Conservation (phyloP, 2,113 vertebrate species). For the Chaetura pelagica region DNA sequence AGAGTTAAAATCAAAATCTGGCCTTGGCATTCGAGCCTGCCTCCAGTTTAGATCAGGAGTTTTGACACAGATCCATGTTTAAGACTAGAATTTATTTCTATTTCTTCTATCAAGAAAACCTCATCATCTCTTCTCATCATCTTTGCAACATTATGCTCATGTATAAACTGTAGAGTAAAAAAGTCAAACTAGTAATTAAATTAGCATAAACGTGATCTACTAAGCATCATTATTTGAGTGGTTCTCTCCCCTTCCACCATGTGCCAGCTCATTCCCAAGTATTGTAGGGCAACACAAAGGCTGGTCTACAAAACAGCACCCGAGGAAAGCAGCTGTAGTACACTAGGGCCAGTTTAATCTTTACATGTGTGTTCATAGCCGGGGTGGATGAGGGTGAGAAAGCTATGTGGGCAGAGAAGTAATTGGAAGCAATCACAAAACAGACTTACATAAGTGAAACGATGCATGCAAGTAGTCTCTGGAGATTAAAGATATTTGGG, state of each 20-base stretch:
- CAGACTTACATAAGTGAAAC: slow-evolving; percentile 57
- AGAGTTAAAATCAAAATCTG: not conserved
- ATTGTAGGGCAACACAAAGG: slow-evolving; percentile 5
- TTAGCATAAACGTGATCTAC: not conserved
- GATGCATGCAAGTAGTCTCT: slow-evolving; percentile 55
- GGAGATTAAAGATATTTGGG: slow-evolving; percentile 72
- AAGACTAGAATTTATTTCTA: not conserved
- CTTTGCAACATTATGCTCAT: not conserved
- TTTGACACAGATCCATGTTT: not conserved
- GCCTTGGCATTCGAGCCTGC: not conserved
- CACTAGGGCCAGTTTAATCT: not conserved
- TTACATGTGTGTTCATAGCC: not conserved
- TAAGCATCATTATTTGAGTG: not conserved
- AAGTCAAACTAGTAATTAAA: not conserved
- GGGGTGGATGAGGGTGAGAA: slow-evolving; percentile 9
- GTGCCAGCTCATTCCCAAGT: not conserved
- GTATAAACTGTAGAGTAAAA: not conserved
- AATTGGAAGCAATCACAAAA: slow-evolving; percentile 46
- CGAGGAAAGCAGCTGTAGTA: slow-evolving; percentile 7
- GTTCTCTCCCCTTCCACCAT: not conserved
- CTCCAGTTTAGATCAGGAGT: not conserved
- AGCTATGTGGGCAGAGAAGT: slow-evolving; percentile 45
- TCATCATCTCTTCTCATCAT: not conserved
- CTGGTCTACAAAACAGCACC: slow-evolving; percentile 29
- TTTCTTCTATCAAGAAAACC: not conserved